Evolutionary conservation across 2,888 invertebrate species (phyloP).

Genomic region (Onthophagus sagittarius): DNA sequence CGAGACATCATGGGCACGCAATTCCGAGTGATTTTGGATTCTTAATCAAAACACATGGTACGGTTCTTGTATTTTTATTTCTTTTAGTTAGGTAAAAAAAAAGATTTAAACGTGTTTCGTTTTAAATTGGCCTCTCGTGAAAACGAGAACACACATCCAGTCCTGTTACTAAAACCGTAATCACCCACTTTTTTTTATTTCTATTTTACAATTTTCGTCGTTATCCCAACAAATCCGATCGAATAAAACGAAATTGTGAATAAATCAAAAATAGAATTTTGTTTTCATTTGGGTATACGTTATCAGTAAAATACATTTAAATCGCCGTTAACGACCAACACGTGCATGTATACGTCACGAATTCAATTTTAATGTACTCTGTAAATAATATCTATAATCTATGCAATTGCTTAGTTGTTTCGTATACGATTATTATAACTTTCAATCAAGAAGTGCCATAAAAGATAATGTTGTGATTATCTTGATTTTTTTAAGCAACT

Average conservation of each 20-base stretch:
- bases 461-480: too few species aligned
- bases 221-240: too few species aligned
- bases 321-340: neutral
- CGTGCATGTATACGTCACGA: neutral
- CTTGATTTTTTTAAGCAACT: too few species aligned
- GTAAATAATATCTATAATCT: neutral
- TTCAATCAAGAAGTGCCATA: neutral
- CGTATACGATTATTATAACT: neutral
- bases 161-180: neutral
- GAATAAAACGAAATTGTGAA: too few species aligned
- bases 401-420: neutral
- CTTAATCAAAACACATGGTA: constrained; percentile 42
- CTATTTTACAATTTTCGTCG: constrained; percentile 1
- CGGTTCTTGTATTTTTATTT: constrained; percentile 25
- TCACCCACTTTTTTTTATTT: neutral
- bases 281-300: neutral
- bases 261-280: too few species aligned
- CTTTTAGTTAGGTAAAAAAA: neutral
- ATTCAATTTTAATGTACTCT: neutral
- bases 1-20: constrained; percentile 28
- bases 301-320: neutral
- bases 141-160: neutral
- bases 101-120: neutral
- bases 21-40: constrained; percentile 35
- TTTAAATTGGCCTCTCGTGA: neutral